A percentile compares a stretch with the other conserved stretches of the same genome.
Evolutionary conservation across 2,797 vertebrate genomes (phyloP).

Genomic region (Myotis myotis): DNA sequence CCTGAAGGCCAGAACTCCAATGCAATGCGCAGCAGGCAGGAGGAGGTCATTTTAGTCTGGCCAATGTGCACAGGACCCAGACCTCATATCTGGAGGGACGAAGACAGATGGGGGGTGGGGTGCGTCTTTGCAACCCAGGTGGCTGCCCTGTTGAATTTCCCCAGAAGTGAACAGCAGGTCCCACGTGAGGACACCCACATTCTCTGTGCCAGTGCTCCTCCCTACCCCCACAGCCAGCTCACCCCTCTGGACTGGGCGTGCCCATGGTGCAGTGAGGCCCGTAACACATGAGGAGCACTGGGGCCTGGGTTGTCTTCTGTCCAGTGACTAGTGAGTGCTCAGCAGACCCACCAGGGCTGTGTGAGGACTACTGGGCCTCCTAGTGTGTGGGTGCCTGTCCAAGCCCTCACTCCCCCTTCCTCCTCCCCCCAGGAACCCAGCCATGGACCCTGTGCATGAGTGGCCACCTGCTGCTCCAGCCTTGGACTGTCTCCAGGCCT

Average conservation of each 20-base stretch:
- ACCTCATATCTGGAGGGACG: not conserved
- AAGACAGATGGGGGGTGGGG: too few species aligned
- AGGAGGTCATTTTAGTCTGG: not conserved
- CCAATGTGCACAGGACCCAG: not conserved
- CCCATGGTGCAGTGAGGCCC: too few species aligned
- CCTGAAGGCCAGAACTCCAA: not conserved
- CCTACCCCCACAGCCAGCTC: too few species aligned
- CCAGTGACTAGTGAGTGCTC: not conserved
- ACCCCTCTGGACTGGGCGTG: not conserved
- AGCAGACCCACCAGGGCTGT: too few species aligned
- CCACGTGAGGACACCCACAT: not conserved
- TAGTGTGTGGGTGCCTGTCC: not conserved
- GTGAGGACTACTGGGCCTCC: not conserved
- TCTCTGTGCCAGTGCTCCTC: not conserved
- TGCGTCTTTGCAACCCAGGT: not conserved
- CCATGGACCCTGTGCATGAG: not conserved
- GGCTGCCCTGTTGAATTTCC: not conserved
- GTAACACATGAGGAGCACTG: not conserved
- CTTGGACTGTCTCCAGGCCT: not conserved
- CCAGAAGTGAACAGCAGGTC: not conserved
- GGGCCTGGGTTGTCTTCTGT: not conserved
- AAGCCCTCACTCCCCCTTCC: not conserved
- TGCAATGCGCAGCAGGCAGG: not conserved
- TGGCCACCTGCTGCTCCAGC: not conserved
- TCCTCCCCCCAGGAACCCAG: not conserved